Base-by-base conservation (phyloP, 92 coral and sea anemone species). In the Scolanthus callimorphus region DNA sequence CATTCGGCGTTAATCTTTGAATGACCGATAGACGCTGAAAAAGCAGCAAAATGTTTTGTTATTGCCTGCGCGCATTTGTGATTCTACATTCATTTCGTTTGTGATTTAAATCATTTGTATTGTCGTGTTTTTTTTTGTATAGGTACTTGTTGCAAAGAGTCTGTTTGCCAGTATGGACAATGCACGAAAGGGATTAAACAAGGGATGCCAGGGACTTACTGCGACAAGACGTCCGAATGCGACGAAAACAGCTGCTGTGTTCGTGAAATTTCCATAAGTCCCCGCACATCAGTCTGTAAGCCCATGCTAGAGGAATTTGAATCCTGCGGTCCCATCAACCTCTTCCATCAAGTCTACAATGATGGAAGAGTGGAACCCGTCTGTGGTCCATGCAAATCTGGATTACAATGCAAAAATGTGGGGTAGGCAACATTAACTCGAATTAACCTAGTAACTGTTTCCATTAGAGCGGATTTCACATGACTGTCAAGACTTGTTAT, bases 281-380 rank as follows among this genome's bases (percentile, higher is more conserved):
- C 90, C 9, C 82, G 69, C 34, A 60, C 90, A 15, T 87, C 96
- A 11, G 48, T 87, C 3, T 87, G 96, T 71, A 87, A 87, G 51
- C 96, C 96, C 49, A 60, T 87, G 90, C 51, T 87, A 1, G 49
- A 83, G 11, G 90, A 87, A 56, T 87, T 60, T 49, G 96, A 87
- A 55, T 87, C 96, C 15, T 87, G 96, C 41, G 96, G 96, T 11
- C 96, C 96, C 44, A 87, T 87, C 50, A 87, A 87, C 51, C 63
- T 87, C 25, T 87, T 87, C 24, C 96, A 84, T 45, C 96, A 78
- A 53, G 58, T 87, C 25, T 87, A 87, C 73, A 62, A 58, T 1
- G 96, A 86, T 26, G 96, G 96, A 3, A 73, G 56, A 70, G 96
- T 87, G 30, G 90, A 87, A 52, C 90, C 96, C n/a, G 90, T 82